Percentiles rank a stretch among this genome's conserved stretches.
Evolutionary conservation across 2,888 invertebrate species (phyloP).

Genomic region (Silvanus unidentatus): DNA sequence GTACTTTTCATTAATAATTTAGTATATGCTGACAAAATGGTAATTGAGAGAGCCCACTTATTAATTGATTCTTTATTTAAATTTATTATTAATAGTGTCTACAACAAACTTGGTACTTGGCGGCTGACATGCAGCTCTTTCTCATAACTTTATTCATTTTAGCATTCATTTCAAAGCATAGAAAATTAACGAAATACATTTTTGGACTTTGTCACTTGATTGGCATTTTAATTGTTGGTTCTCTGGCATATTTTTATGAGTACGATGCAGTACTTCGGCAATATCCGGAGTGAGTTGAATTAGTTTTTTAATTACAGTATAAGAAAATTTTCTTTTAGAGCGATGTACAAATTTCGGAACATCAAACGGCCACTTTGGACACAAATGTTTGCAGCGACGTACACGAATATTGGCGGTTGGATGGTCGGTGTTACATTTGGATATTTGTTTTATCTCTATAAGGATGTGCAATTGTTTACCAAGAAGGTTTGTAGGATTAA

Average conservation of each 20-base stretch:
- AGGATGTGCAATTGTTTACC: not conserved
- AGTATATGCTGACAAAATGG: slow-evolving; percentile 29
- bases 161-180: too few relatives aligned
- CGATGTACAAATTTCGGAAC: too few relatives aligned
- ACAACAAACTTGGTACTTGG: slow-evolving; percentile 30
- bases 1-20: slow-evolving; percentile 34
- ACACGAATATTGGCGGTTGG: slow-evolving; percentile 2
- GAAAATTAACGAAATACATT: not conserved
- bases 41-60: too few relatives aligned
- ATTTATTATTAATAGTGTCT: slow-evolving; percentile 29
- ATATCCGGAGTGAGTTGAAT: slow-evolving; percentile 13
- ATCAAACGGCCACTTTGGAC: not conserved
- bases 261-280: not conserved
- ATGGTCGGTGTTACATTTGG: slow-evolving; percentile 1
- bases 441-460: not conserved
- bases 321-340: too few relatives aligned
- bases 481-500: too few relatives aligned
- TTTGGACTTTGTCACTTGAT: slow-evolving; percentile 9
- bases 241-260: not conserved
- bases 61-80: too few relatives aligned
- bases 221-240: slow-evolving; percentile 21
- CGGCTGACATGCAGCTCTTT: slow-evolving; percentile 29
- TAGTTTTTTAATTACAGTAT: too few relatives aligned
- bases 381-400: slow-evolving; percentile 1
- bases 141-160: slow-evolving; percentile 20